Evolutionary conservation across 2,888 invertebrate genomes (phyloP).

Genomic region (Tenthredo distinguenda): DNA sequence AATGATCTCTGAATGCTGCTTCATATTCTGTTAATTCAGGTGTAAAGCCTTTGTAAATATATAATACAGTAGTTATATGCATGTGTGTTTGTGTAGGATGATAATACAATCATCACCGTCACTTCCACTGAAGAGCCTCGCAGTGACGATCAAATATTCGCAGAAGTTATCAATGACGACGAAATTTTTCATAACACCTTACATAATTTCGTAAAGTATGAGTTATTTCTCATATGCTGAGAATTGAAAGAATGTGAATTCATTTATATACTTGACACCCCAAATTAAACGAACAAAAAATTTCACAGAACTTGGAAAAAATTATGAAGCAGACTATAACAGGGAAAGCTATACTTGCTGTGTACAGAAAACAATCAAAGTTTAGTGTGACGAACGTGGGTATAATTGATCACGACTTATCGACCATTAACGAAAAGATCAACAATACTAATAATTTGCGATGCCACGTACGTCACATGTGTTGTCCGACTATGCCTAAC

Average conservation of each 20-base stretch:
- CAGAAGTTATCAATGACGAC: too few relatives aligned
- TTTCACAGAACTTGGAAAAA: not conserved
- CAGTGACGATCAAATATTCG: too few relatives aligned
- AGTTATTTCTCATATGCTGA: not conserved
- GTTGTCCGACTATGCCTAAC: too few relatives aligned
- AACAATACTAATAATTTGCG: too few relatives aligned
- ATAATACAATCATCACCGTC: not conserved
- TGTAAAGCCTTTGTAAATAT: too few relatives aligned
- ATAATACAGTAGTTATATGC: not conserved
- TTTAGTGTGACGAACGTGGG: not conserved
- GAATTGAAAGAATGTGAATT: not conserved
- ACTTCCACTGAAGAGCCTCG: not conserved
- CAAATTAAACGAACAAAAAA: not conserved
- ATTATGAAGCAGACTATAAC: not conserved
- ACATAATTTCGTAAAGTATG: not conserved
- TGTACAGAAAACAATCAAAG: constrained; percentile 26
- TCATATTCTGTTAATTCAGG: not conserved
- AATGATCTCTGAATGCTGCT: not conserved
- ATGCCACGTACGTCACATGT: too few relatives aligned
- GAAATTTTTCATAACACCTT: not conserved
- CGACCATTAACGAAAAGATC: too few relatives aligned
- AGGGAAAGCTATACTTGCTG: not conserved
- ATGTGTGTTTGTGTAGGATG: not conserved
- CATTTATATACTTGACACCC: not conserved
- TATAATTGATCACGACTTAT: too few relatives aligned